A percentile compares a stretch with the other conserved stretches of the same genome.
These are phyloP conservation scores for Tryphoninae sp. DNA, from an alignment of 2,888 invertebrate genomes.

Conservation along the genomic window DNA sequence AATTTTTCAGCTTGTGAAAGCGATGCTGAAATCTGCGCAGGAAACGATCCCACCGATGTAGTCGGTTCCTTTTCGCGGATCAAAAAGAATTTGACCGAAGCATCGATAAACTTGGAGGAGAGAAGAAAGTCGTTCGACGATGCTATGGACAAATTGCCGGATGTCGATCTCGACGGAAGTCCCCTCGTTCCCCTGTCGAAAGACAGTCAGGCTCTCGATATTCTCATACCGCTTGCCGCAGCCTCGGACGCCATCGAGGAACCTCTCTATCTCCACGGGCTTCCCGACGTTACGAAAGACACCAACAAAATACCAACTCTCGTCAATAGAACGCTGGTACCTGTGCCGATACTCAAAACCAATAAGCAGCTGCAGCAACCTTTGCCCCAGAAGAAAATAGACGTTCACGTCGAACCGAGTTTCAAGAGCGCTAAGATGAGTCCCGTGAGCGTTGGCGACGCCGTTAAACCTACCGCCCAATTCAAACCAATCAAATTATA, in stretches of 20 bases:
- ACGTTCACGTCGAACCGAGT: constrained; percentile 65
- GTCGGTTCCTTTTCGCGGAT: constrained; percentile 21
- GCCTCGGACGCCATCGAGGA: constrained; percentile 60
- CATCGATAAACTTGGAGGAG: neutral
- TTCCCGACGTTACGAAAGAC: constrained; percentile 72
- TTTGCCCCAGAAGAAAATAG: constrained; percentile 66
- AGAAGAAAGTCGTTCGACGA: constrained; percentile 16
- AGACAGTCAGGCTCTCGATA: constrained; percentile 44
- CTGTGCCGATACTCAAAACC: constrained; percentile 71
- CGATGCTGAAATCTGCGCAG: neutral
- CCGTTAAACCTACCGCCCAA: constrained; percentile 39
- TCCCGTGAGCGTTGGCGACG: constrained; percentile 66
- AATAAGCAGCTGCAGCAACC: constrained; percentile 74
- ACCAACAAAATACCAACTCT: constrained; percentile 74
- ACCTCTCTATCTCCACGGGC: constrained; percentile 73
- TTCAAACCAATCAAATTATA: constrained; percentile 76
- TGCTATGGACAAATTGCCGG: constrained; percentile 68
- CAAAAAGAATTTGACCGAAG: neutral
- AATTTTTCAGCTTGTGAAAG: constrained; percentile 23
- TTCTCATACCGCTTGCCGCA: constrained; percentile 4
- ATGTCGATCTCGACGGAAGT: constrained; percentile 72
- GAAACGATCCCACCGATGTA: neutral
- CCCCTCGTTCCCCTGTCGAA: constrained; percentile 69
- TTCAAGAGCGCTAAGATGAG: constrained; percentile 77
- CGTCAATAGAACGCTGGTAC: constrained; percentile 72